Evolutionary conservation across 92 coral and sea anemone species (phyloP).

Genomic region (Umimayanthus chanpuru): DNA sequence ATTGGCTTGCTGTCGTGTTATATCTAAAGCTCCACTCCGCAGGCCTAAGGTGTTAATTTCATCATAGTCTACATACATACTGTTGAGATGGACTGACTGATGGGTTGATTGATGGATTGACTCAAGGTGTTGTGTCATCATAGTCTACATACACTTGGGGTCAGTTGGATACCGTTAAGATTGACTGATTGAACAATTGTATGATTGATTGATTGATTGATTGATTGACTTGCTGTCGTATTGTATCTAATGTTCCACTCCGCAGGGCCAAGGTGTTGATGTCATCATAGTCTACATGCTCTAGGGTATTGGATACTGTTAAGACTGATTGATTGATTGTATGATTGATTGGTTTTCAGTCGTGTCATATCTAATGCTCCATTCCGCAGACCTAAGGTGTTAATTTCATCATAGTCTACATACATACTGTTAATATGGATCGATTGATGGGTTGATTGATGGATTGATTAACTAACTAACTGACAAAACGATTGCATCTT

Average conservation of each 20-base stretch:
- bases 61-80: not conserved
- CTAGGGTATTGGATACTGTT: too few species aligned
- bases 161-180: too few species aligned
- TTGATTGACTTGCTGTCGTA: not conserved
- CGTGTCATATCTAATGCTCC: too few species aligned
- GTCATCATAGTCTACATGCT: constrained; percentile 58
- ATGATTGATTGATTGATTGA: too few species aligned
- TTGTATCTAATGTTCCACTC: not conserved
- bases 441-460: not conserved
- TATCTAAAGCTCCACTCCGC: too few species aligned
- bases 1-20: not conserved
- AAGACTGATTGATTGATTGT: too few species aligned
- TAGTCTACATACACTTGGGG: not conserved
- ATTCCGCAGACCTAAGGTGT: not conserved
- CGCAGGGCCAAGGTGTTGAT: constrained; percentile 48
- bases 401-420: not conserved
- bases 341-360: too few species aligned
- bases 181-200: too few species aligned
- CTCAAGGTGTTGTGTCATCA: not conserved
- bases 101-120: not conserved
- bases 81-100: not conserved
- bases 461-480: not conserved
- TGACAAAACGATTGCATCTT: not conserved
- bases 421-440: not conserved
- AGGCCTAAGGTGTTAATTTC: not conserved